phyloP scores from a whole-genome alignment of 2,888 invertebrate genomes.

The Tenthredo mesomela region DNA sequence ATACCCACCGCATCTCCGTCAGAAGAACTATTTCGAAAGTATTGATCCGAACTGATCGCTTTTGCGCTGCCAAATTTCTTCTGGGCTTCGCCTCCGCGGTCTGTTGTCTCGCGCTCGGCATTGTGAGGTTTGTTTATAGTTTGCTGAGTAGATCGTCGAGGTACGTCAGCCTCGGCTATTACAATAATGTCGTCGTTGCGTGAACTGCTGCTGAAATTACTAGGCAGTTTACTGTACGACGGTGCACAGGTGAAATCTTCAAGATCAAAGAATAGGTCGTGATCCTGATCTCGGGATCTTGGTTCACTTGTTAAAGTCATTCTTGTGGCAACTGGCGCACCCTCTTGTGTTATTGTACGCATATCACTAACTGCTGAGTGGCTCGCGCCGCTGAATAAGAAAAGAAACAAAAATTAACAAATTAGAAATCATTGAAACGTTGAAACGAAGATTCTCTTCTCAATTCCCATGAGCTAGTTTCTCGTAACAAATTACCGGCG shows the following conservation, averaged over 20 bases:
- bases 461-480: neutral
- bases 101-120: conserved; percentile 47
- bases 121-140: conserved; percentile 63
- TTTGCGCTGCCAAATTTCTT: conserved; percentile 99
- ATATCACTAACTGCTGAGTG: conserved; percentile 95
- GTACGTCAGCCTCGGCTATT: conserved; percentile 72
- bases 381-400: conserved; percentile 82
- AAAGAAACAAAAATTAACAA: conserved; percentile 61
- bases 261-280: conserved; percentile 61
- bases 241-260: conserved; percentile 47
- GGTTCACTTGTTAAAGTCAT: conserved; percentile 72
- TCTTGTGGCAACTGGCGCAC: conserved; percentile 77
- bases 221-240: conserved; percentile 60
- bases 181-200: conserved; percentile 78
- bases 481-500: conserved; percentile 77
- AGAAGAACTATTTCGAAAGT: conserved; percentile 88
- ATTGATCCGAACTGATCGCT: conserved; percentile 98
- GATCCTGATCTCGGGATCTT: conserved; percentile 65
- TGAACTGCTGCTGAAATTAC: conserved; percentile 60
- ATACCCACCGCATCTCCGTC: conserved; percentile 77
- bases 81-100: conserved; percentile 85
- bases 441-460: neutral
- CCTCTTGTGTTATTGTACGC: conserved; percentile 94
- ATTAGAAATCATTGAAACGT: conserved; percentile 22
- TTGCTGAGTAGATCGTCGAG: conserved; percentile 65